Evolutionary conservation across 1,140 invertebrate genomes (phyloP).

Genomic region (Chironomus tepperi): DNA sequence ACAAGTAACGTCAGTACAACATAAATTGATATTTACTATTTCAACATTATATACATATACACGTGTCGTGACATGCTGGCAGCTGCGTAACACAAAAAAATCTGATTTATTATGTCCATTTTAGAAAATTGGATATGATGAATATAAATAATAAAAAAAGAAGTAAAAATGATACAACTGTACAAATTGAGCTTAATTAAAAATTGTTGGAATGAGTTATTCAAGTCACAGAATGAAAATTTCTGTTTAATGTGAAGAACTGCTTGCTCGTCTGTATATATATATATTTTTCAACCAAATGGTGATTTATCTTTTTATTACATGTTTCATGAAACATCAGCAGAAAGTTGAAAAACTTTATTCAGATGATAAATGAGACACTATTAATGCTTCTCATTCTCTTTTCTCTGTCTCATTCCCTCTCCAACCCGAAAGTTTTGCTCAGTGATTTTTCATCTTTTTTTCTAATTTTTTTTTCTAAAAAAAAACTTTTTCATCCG

Average conservation of each 20-base stretch:
- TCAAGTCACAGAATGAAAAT: too few relatives aligned
- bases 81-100: background rate
- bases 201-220: too few relatives aligned
- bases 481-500: background rate
- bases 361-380: background rate
- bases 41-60: background rate
- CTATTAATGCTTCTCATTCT: background rate
- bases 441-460: background rate
- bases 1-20: background rate
- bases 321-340: conserved; percentile 6
- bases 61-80: background rate
- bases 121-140: background rate
- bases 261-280: too few relatives aligned
- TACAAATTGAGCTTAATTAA: too few relatives aligned
- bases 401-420: background rate
- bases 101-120: background rate
- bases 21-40: background rate
- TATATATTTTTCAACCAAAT: background rate
- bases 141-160: background rate
- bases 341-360: conserved; percentile 2
- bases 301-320: conserved; percentile 14
- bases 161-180: too few relatives aligned
- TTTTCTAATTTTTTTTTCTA: background rate
- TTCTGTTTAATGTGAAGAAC: too few relatives aligned
- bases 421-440: background rate